Conservation (phyloP, 2,797 vertebrate species). For the Protonibea diacanthus region DNA sequence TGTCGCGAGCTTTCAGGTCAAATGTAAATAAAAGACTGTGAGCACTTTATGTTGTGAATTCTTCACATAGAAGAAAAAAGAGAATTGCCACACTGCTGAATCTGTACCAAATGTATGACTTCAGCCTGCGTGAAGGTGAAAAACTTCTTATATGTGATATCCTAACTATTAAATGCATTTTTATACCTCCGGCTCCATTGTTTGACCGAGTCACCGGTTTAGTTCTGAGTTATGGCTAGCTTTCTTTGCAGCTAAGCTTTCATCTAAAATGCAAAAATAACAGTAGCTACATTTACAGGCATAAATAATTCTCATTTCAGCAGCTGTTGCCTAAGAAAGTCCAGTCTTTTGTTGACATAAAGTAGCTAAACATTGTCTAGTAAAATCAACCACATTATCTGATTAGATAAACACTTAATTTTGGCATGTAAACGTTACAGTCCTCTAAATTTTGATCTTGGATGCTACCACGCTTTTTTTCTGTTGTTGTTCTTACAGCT, state of each 20-base stretch:
- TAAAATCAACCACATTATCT: conserved; percentile 18
- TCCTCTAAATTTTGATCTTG: conserved; percentile 11
- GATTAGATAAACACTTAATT: conserved; percentile 11
- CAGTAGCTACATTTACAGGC: neutral
- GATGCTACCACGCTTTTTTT: neutral
- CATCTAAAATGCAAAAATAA: neutral
- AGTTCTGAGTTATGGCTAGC: neutral
- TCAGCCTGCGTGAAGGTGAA: conserved; percentile 24
- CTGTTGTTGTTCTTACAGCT: neutral
- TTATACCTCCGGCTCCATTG: neutral
- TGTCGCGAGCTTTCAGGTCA: conserved; percentile 70
- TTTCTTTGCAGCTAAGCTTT: neutral
- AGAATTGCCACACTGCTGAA: conserved; percentile 43
- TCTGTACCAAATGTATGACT: conserved; percentile 53
- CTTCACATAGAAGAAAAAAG: conserved; percentile 49
- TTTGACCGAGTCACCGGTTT: neutral
- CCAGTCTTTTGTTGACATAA: neutral
- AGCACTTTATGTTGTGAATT: conserved; percentile 67
- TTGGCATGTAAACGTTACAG: conserved; percentile 7
- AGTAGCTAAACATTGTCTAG: conserved; percentile 5
- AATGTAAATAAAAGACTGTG: conserved; percentile 73
- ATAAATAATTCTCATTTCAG: neutral
- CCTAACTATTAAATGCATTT: neutral
- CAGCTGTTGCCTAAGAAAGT: neutral
- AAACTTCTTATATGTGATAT: neutral